phyloP scores from a whole-genome alignment of 92 coral and sea anemone species.

The Palythoa grandiflora region DNA sequence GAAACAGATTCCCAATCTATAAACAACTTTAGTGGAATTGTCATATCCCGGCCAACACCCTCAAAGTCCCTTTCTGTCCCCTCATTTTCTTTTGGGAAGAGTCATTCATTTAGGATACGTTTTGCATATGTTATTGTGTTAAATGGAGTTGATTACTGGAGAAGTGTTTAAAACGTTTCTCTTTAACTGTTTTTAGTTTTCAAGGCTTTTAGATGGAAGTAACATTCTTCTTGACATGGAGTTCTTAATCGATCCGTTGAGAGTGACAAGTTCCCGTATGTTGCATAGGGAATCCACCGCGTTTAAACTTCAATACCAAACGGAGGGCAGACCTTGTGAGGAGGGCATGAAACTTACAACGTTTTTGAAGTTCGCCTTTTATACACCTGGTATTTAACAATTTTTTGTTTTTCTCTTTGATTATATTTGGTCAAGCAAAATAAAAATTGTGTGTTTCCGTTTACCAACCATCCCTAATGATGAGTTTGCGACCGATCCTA shows the following conservation, averaged over 20 bases:
- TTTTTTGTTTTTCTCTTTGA: not conserved
- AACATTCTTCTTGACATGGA: not conserved
- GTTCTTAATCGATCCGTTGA: slow-evolving; percentile 34
- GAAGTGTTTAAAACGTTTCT: not conserved
- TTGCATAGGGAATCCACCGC: slow-evolving; percentile 5
- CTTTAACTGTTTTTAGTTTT: slow-evolving; percentile 13
- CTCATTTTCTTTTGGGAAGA: too few species aligned
- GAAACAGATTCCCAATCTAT: too few species aligned
- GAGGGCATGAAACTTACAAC: not conserved
- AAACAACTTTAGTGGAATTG: too few species aligned
- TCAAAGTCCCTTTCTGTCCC: too few species aligned
- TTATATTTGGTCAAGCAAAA: not conserved
- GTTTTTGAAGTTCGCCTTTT: slow-evolving; percentile 14
- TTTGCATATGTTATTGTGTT: too few species aligned
- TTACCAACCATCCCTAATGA: not conserved
- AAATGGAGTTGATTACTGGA: too few species aligned
- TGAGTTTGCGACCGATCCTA: too few species aligned
- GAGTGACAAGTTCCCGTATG: slow-evolving; percentile 1
- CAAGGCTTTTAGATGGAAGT: not conserved
- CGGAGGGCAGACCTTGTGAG: not conserved
- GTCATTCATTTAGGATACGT: too few species aligned
- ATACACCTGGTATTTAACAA: slow-evolving; percentile 11
- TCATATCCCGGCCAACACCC: too few species aligned
- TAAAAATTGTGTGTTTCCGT: not conserved
- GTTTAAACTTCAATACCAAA: not conserved